A percentile compares a stretch with the other conserved stretches of the same genome.
Conservation (phyloP, 2,113 vertebrate genomes). For the Litocranius walleri region DNA sequence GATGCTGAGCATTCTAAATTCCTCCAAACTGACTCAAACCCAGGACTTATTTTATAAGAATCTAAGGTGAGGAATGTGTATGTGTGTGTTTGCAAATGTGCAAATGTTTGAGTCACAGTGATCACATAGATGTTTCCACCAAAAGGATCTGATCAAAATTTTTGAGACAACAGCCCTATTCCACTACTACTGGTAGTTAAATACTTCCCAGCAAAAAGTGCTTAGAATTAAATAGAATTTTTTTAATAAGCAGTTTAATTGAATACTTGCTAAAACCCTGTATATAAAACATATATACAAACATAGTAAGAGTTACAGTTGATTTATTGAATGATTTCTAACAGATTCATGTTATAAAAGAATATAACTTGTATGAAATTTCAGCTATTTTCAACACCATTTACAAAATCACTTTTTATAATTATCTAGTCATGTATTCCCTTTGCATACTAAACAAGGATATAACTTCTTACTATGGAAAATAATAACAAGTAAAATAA, state of each 20-base stretch:
- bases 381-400: conserved; percentile 6
- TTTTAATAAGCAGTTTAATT: background rate
- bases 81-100: background rate
- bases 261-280: background rate
- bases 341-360: conserved; percentile 41
- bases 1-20: background rate
- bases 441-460: background rate
- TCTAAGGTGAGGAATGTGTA: background rate
- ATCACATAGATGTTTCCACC: background rate
- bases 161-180: background rate
- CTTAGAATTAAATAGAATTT: background rate
- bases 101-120: background rate
- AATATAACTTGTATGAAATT: conserved; percentile 28
- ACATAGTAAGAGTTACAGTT: background rate
- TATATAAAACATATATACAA: background rate
- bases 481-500: background rate
- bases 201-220: background rate
- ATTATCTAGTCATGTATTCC: background rate
- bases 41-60: background rate
- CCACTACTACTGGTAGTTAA: background rate
- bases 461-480: background rate
- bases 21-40: background rate
- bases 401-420: conserved; percentile 21
- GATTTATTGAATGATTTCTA: conserved; percentile 39
- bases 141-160: background rate